Evolutionary conservation across 2,888 invertebrate genomes (phyloP).

Genomic region (Chymomyza fuscimana): DNA sequence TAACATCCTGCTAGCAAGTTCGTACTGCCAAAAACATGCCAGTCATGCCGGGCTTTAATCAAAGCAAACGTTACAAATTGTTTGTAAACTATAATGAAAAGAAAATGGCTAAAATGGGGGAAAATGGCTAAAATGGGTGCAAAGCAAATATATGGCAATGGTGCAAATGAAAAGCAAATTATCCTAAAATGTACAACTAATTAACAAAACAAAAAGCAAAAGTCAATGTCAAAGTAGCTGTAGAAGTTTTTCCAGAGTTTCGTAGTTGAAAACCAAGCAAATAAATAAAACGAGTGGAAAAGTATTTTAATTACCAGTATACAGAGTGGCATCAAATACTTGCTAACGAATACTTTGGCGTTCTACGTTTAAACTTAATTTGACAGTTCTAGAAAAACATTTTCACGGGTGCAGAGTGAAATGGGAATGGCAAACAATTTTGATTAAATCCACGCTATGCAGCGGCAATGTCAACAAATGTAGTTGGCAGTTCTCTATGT

Average conservation of each 20-base stretch:
- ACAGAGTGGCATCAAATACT: conserved; percentile 4
- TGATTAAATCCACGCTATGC: conserved; percentile 65
- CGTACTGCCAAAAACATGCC: background rate
- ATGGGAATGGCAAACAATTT: conserved; percentile 61
- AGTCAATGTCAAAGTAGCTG: background rate
- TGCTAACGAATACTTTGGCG: background rate
- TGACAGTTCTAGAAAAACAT: conserved; percentile 57
- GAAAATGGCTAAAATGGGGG: conserved; percentile 28
- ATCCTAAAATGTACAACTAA: conserved; percentile 59
- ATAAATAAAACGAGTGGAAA: conserved; percentile 43
- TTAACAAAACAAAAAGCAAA: conserved; percentile 39
- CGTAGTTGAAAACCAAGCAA: background rate
- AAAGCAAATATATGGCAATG: background rate
- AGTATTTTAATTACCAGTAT: conserved; percentile 73
- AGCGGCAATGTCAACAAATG: conserved; percentile 26
- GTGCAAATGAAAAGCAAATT: conserved; percentile 32
- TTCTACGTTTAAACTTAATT: conserved; percentile 43
- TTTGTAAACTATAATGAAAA: conserved; percentile 63
- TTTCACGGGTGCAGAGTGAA: conserved; percentile 70
- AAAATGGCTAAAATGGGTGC: background rate
- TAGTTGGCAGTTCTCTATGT: conserved; percentile 32
- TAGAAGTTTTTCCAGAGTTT: background rate
- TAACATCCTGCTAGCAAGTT: background rate
- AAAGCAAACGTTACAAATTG: conserved; percentile 37
- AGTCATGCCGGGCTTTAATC: background rate